Base-by-base conservation (phyloP, 2,888 invertebrate genomes). In the Torymus auratus region DNA sequence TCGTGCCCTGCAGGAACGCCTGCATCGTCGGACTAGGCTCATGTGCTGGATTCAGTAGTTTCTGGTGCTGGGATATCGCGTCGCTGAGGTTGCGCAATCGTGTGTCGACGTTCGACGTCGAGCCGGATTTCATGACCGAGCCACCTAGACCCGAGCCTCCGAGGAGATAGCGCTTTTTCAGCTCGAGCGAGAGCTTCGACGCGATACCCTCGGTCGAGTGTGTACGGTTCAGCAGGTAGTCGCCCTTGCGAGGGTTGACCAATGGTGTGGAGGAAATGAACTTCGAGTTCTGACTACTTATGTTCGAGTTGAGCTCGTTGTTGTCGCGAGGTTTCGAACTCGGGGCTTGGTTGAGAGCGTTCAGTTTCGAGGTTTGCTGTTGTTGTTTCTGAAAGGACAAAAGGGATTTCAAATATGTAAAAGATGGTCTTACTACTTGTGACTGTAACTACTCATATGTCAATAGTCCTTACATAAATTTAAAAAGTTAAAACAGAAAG, bases 171-270 rank as follows among this genome's bases (percentile, higher is more conserved):
- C 95, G 94, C 87, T 96, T 95, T 88, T 97, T 97, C 64, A 97
- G 93, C 91, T 97, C 97, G 72, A 97, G 91, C 17, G 97, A 96
- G 78, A 96, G 94, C 91, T 96, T 96, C 15, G 96, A 96, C 13
- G 97, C 97, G 77, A 97, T 95, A 20, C 96, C 96, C 87, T 96
- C 96, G 0, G 96, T 96, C 83, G 96, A 96, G 83, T 96, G 95
- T 0, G 96, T 96, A 86, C 96, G 94, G 88, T 95, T 96, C 61
- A 97, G 92, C 61, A 96, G 92, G 88, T 96, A 96, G 83, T 96
- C 95, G n/a, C 95, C 95, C 14, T 93, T 92, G 4, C 93, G 92
- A 0, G 93, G 93, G 88, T 93, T 94, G 69, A 92, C 90, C 14
- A 93, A 87, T 0, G 93, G 93, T 68, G 86, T 78, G 10, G 73